These are phyloP conservation scores for Atrina japonica DNA, from an alignment of 2,888 invertebrate genomes.

Conservation along the genomic window DNA sequence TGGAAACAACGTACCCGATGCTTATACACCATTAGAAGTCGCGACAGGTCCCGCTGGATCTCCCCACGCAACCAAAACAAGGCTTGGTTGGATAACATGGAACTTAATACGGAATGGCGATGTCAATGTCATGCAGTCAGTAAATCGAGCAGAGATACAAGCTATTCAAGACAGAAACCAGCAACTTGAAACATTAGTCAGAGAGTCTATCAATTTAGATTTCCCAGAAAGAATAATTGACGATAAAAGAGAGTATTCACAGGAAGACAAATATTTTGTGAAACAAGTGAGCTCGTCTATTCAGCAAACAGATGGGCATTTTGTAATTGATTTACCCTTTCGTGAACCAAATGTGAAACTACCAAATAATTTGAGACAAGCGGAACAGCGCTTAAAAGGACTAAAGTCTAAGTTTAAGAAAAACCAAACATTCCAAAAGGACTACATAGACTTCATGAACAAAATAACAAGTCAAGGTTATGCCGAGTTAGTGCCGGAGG, in stretches of 20 bases:
- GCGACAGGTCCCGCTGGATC: constrained; percentile 37
- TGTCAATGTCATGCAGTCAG: constrained; percentile 3
- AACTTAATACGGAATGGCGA: constrained; percentile 23
- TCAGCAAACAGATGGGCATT: constrained; percentile 11
- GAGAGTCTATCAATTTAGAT: constrained; percentile 31
- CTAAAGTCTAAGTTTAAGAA: constrained; percentile 12
- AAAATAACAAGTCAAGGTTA: constrained; percentile 24
- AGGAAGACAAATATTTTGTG: constrained; percentile 19
- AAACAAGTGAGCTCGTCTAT: no score
- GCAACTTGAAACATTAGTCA: constrained; percentile 22
- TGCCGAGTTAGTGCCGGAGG: constrained; percentile 22
- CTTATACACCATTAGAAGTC: constrained; percentile 38
- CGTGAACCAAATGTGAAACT: not conserved
- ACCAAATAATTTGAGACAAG: constrained; percentile 14
- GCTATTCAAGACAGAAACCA: not conserved
- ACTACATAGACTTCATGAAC: constrained; percentile 37
- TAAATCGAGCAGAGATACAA: constrained; percentile 23
- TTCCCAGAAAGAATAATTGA: constrained; percentile 43
- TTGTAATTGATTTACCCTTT: constrained; percentile 2
- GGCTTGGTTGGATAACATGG: constrained; percentile 43
- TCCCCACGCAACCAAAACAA: constrained; percentile 38
- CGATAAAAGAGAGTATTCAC: constrained; percentile 27
- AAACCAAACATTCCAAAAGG: constrained; percentile 19
- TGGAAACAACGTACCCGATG: constrained; percentile 44
- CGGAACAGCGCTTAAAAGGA: constrained; percentile 9